Base-by-base conservation (phyloP, 2,113 vertebrate genomes). In the Podilymbus podiceps region DNA sequence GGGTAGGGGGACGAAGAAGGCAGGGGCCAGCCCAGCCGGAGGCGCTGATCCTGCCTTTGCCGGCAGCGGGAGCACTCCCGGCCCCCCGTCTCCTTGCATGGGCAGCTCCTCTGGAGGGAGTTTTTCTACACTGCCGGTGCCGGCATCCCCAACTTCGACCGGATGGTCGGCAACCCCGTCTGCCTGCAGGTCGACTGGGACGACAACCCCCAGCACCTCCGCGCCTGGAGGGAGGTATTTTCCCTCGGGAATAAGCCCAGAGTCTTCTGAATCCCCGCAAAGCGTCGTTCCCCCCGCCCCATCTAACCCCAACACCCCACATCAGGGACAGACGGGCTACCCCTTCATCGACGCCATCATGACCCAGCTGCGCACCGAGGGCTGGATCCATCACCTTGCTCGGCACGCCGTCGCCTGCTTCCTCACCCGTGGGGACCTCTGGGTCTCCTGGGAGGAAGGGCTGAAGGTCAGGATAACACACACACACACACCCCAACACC, bases 61-160 rank as follows among this genome's bases (percentile, higher is more conserved):
- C 11, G 63, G 46, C 96, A 98, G 98, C 98, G 73, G 82, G 97
- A 98, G 84, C 98, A 98, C 89, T 98, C 98, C 1, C 60, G 79
- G 58, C 98, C 98, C 33, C 98, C 98, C 1, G 97, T 98, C 27
- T 98, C 98, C 21, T 89, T 98, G 52, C 98, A 98, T 5, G 97
- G 98, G 11, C 98, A 98, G 96, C 94, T 98, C 17, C 96, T 98
- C 69, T 98, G 98, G 98, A 97, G 98, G 71, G 98, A 98, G 89
- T 98, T 98, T 82, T 98, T 97, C 95, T 98, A 98, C 96, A 98
- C 97, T 0, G 94, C 98, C 1, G 97, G 98, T 9, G 81, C 97
- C 10, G 96, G 98, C 3, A 95, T 98, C 74, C 97, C 97, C 12
- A 98, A 97, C 60, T 98, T 98, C 12, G 77, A 98, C 95, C 97